These are phyloP conservation scores for Parnassius glacialis DNA, from an alignment of 2,888 invertebrate species.

Conservation along the genomic window DNA sequence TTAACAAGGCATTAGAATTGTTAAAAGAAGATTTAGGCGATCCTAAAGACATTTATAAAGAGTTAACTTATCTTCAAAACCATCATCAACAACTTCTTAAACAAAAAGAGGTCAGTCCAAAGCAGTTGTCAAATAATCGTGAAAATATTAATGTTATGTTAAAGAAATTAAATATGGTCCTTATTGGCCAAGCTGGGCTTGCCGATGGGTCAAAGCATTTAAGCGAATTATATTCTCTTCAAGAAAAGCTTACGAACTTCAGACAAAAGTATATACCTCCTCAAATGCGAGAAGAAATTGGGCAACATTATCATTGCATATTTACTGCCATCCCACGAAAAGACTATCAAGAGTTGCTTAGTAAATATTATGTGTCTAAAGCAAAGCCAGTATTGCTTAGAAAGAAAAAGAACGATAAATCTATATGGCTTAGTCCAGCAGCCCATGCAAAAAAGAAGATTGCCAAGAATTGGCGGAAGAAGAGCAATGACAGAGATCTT, in stretches of 20 bases:
- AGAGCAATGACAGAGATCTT: constrained; percentile 29
- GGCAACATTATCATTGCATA: constrained; percentile 72
- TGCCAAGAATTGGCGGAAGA: constrained; percentile 41
- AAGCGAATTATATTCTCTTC: constrained; percentile 58
- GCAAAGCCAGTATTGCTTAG: constrained; percentile 31
- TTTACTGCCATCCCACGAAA: constrained; percentile 68
- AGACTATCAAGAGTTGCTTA: constrained; percentile 62
- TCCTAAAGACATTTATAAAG: constrained; percentile 65
- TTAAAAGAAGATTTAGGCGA: constrained; percentile 74
- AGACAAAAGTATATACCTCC: constrained; percentile 53
- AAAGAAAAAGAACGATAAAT: constrained; percentile 41
- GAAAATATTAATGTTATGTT: constrained; percentile 67
- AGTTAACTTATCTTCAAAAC: constrained; percentile 64
- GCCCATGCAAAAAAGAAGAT: constrained; percentile 36
- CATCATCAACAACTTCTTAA: constrained; percentile 63
- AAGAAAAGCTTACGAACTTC: constrained; percentile 53
- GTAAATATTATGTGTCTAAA: constrained; percentile 48
- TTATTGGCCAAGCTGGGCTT: constrained; percentile 82
- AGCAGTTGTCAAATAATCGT: constrained; percentile 52
- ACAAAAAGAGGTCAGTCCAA: constrained; percentile 56
- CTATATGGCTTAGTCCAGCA: constrained; percentile 39
- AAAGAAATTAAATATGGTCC: constrained; percentile 78
- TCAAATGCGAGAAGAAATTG: constrained; percentile 71
- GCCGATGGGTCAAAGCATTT: constrained; percentile 72
- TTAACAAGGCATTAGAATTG: constrained; percentile 57